phyloP scores from a whole-genome alignment of 2,113 vertebrate species.

The Corythornis cristatus region DNA sequence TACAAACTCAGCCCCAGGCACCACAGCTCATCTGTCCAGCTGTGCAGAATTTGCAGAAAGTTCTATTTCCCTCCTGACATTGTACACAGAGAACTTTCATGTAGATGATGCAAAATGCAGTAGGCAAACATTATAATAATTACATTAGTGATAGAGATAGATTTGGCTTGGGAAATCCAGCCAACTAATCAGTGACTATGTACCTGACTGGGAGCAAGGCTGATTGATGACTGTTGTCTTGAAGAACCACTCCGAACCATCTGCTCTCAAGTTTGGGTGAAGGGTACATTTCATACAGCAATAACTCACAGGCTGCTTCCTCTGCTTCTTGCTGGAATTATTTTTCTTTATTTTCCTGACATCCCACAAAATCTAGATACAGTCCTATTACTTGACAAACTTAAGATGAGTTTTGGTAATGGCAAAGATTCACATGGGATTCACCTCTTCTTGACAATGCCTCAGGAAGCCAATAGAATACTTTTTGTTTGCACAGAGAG shows the following conservation, averaged over 20 bases:
- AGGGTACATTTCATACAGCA: background rate
- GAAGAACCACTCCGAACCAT: background rate
- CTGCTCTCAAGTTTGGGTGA: background rate
- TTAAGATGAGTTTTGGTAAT: background rate
- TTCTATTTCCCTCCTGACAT: background rate
- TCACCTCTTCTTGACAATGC: background rate
- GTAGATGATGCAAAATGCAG: background rate
- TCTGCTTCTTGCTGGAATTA: background rate
- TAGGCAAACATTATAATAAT: background rate
- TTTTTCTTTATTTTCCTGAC: background rate
- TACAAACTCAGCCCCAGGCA: constrained; percentile 39
- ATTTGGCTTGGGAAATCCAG: background rate
- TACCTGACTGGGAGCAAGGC: background rate
- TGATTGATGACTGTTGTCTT: background rate
- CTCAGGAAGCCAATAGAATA: background rate
- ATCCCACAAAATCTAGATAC: background rate
- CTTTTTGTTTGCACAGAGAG: background rate
- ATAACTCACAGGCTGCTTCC: background rate
- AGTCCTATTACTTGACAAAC: background rate
- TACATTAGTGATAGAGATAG: background rate
- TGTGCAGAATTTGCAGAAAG: constrained; percentile 46
- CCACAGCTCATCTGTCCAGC: constrained; percentile 48
- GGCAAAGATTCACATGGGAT: background rate
- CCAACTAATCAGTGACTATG: background rate
- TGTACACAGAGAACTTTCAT: constrained; percentile 21